Percentiles rank a stretch among this genome's conserved stretches.
Evolutionary conservation across 2,113 vertebrate genomes (phyloP).

Genomic region (Grus americana): DNA sequence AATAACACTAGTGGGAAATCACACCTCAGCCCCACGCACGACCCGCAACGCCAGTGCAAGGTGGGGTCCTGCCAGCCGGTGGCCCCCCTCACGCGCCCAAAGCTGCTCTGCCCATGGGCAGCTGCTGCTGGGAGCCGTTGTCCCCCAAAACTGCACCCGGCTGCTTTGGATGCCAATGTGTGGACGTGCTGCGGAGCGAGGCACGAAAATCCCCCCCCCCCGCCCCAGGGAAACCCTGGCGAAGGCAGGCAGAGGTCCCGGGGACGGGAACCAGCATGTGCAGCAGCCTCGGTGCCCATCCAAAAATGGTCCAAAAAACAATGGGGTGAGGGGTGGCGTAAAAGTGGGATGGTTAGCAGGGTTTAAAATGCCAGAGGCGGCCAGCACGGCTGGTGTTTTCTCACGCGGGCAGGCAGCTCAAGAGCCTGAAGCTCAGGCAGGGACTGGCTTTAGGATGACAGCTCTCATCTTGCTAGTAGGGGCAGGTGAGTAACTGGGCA

Average conservation of each 20-base stretch:
- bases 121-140: accelerated
- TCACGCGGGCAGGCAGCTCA: accelerated
- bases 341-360: accelerated
- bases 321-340: accelerated
- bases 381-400: not conserved
- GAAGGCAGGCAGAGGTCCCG: accelerated
- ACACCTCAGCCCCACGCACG: not conserved
- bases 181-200: accelerated
- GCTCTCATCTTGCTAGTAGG: not conserved
- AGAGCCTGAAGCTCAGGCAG: not conserved
- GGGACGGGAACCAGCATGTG: not conserved
- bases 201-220: not conserved
- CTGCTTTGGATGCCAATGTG: accelerated
- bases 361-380: accelerated
- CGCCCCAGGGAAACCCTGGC: not conserved
- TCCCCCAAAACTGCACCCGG: accelerated
- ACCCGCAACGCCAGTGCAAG: not conserved
- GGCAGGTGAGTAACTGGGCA: not conserved
- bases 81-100: too few relatives aligned
- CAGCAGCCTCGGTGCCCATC: not conserved
- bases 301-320: accelerated
- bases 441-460: not conserved
- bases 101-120: not conserved
- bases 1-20: not conserved
- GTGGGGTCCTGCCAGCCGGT: not conserved